Base-by-base conservation (phyloP, 2,888 invertebrate genomes). In the Lycocerus yunnanus region DNA sequence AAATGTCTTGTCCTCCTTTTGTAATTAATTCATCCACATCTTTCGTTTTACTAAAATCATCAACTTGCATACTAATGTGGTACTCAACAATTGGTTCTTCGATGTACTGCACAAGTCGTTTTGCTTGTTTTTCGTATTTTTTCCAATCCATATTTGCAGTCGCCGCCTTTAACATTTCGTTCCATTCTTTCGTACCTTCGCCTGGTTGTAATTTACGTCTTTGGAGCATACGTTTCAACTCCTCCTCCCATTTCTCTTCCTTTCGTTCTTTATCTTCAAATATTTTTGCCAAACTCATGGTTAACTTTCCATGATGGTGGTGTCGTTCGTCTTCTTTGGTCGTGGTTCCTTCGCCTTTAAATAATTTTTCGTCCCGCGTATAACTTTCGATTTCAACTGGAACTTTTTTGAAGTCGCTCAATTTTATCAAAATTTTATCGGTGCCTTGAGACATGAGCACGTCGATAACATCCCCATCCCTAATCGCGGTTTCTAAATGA, bases 231-330 rank as follows among this genome's bases (percentile, higher is more conserved):
- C 83, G 84, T 74, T 84, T 85, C 66, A 86, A 80, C 74, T 85
- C 87, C 73, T 88, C 81, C 86, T 90, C 87, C 90, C 90, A 87
- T 83, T 92, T 91, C 82, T 93, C 93, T 2, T 92, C 93, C 58
- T 91, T 88, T 78, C 88, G 90, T 84, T 94, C 93, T 85, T 94
- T 94, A 69, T 92, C 93, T 87, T 94, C 94, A 85, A 94, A 94
- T 81, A 94, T 92, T 87, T 92, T 92, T 67, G 90, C 92, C 16
- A 93, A 84, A 66, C 92, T 90, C 80, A 91, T 90, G n/a, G 91
- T 89, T 71, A 91, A 88, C 83, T 92, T 92, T 66, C 91, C 87
- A 77, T 87, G 86, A 73, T 87, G 87, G 73, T 87, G 87, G 68
- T 84, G 83, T 72, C 86, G 84, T 82, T 86, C 86, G 74, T 86